phyloP scores from a whole-genome alignment of 1,140 invertebrate species.

The Calycopis cecrops region DNA sequence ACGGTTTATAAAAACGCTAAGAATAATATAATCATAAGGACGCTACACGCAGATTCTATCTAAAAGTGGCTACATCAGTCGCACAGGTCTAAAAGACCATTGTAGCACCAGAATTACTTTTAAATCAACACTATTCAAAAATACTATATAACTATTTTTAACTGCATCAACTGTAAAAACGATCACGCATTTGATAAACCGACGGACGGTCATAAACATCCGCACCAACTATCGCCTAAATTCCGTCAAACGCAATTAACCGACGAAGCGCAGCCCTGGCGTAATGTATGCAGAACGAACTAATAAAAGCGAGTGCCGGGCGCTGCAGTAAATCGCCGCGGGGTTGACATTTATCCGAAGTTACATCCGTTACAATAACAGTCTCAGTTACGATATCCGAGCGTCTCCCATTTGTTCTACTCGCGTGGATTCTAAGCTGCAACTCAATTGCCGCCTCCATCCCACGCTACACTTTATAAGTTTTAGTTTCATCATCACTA shows the following conservation, averaged over 20 bases:
- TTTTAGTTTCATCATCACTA: too few relatives aligned
- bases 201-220: constrained; percentile 3
- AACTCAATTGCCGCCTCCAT: background rate
- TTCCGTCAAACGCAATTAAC: constrained; percentile 2
- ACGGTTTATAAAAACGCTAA: too few relatives aligned
- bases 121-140: too few relatives aligned
- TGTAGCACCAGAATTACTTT: too few relatives aligned
- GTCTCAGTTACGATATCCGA: constrained; percentile 57
- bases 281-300: constrained; percentile 55
- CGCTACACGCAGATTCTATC: too few relatives aligned
- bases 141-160: too few relatives aligned
- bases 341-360: constrained; percentile 66
- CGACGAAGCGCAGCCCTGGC: constrained; percentile 15
- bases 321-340: constrained; percentile 54
- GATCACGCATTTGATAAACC: too few relatives aligned
- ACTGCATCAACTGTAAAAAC: too few relatives aligned
- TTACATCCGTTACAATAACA: constrained; percentile 66
- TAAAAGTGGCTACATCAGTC: too few relatives aligned
- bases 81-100: too few relatives aligned
- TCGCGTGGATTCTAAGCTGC: constrained; percentile 27
- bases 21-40: too few relatives aligned
- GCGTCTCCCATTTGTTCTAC: constrained; percentile 57
- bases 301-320: constrained; percentile 53
- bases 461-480: background rate
- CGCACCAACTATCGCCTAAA: too few relatives aligned